phyloP scores from a whole-genome alignment of 2,113 vertebrate species.

The Anas platyrhynchos region DNA sequence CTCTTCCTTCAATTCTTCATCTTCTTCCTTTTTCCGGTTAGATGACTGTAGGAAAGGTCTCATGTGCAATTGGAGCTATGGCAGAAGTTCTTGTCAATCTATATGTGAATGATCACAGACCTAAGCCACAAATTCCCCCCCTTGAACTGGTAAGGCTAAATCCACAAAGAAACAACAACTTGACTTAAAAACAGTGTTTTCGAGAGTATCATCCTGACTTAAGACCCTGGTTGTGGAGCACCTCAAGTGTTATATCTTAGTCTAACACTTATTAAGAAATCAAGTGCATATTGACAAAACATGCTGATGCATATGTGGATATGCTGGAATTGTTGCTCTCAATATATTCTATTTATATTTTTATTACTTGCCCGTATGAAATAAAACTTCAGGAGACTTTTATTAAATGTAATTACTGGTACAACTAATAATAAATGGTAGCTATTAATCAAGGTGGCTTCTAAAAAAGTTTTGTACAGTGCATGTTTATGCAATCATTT shows the following conservation, averaged over 20 bases:
- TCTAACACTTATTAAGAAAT: neutral
- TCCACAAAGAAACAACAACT: neutral
- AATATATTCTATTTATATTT: neutral
- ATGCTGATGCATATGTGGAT: neutral
- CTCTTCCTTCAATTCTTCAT: slow-evolving; percentile 58
- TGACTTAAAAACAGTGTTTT: neutral
- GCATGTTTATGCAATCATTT: neutral
- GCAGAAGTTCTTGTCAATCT: slow-evolving; percentile 94
- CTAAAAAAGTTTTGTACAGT: neutral
- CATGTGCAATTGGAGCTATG: slow-evolving; percentile 88
- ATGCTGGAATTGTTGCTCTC: neutral
- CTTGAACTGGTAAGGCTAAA: slow-evolving; percentile 87
- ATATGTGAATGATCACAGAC: slow-evolving; percentile 95
- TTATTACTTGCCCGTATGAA: slow-evolving; percentile 9
- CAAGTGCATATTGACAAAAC: neutral
- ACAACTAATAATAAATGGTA: neutral
- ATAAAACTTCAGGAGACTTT: slow-evolving; percentile 20
- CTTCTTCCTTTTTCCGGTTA: slow-evolving; percentile 72
- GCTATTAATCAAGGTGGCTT: neutral
- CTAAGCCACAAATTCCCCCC: slow-evolving; percentile 76
- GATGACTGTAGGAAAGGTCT: slow-evolving; percentile 94
- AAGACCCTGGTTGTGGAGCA: neutral
- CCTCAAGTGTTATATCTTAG: neutral
- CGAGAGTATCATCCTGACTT: neutral
- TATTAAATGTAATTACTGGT: slow-evolving; percentile 33